These are phyloP conservation scores for Acestrorhynchus altus DNA, from an alignment of 2,797 vertebrate species.

Conservation along the genomic window DNA sequence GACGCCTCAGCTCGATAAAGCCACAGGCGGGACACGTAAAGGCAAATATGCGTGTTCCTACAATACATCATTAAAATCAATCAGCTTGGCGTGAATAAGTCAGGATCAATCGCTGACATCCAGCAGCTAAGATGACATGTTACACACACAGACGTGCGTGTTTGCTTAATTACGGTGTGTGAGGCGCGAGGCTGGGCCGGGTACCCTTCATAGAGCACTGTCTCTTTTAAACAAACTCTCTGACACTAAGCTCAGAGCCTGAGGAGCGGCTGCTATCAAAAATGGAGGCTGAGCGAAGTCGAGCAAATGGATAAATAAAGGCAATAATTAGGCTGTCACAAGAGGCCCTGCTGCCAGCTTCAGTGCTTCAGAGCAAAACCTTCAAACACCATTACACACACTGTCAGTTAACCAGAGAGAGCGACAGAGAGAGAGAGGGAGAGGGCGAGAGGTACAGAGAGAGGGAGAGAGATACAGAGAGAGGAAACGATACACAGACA, in stretches of 20 bases:
- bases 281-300: constrained; percentile 38
- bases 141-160: neutral
- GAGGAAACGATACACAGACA: neutral
- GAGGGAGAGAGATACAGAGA: neutral
- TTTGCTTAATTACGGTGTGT: constrained; percentile 8
- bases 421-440: neutral
- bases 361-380: constrained; percentile 40
- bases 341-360: constrained; percentile 35
- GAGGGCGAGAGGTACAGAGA: neutral
- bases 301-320: constrained; percentile 57
- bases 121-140: neutral
- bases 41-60: neutral
- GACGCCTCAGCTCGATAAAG: neutral
- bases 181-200: neutral
- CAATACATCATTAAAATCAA: constrained; percentile 7
- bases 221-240: constrained; percentile 38
- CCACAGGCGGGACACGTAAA: neutral
- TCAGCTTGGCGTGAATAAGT: constrained; percentile 5
- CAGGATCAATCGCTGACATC: neutral
- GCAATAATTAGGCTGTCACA: constrained; percentile 61
- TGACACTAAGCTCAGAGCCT: constrained; percentile 22
- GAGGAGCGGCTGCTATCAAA: constrained; percentile 34
- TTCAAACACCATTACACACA: constrained; percentile 54
- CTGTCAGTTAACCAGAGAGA: constrained; percentile 46
- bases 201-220: neutral